Percentiles rank a stretch among this genome's conserved stretches.
phyloP scores from a whole-genome alignment of 1,140 invertebrate genomes.

The Batillaria attramentaria region DNA sequence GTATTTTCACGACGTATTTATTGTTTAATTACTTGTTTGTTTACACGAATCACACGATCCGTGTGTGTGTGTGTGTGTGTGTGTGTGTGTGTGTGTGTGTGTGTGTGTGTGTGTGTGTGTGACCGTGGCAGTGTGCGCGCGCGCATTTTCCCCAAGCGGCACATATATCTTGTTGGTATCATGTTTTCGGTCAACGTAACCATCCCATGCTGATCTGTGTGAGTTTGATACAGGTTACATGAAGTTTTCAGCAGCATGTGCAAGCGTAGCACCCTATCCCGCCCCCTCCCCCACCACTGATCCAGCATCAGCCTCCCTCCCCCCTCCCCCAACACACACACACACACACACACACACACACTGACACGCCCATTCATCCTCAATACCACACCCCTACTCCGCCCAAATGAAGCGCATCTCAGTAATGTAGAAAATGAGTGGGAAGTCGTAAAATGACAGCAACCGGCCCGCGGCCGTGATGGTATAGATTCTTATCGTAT shows the following conservation, averaged over 20 bases:
- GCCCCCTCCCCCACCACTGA: not conserved
- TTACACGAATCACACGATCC: not conserved
- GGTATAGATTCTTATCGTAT: too few relatives aligned
- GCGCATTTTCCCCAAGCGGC: not conserved
- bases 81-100: not conserved
- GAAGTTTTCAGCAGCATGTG: not conserved
- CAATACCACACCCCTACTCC: too few relatives aligned
- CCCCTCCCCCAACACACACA: not conserved
- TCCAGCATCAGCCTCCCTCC: not conserved
- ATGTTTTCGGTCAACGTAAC: not conserved
- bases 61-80: not conserved
- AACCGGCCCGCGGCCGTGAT: too few relatives aligned
- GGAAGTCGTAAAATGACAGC: too few relatives aligned
- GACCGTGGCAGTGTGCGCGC: not conserved
- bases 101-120: conserved; percentile 2
- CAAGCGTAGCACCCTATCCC: not conserved
- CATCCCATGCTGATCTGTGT: not conserved
- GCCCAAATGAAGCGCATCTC: too few relatives aligned
- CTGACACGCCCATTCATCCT: too few relatives aligned
- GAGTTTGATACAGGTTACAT: not conserved
- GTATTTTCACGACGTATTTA: not conserved
- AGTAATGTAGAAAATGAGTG: too few relatives aligned
- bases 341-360: too few relatives aligned
- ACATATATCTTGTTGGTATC: not conserved
- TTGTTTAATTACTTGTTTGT: not conserved